Evolutionary conservation across 2,888 invertebrate genomes (phyloP).

Genomic region (Patella caerulea): DNA sequence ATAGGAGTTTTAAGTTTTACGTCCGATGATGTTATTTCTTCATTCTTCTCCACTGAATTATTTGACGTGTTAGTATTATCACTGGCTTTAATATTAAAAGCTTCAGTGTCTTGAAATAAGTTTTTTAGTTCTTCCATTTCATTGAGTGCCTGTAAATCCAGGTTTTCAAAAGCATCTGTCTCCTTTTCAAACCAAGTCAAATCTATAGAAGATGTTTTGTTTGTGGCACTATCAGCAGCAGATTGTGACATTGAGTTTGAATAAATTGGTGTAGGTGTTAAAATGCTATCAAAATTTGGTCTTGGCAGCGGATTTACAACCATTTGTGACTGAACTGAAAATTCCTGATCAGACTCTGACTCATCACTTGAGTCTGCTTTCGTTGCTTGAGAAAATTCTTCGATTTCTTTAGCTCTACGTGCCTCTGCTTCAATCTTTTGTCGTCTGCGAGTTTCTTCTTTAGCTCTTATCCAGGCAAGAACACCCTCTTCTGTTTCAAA

Average conservation of each 20-base stretch:
- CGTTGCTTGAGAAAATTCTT: slow-evolving; percentile 14
- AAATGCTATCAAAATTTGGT: slow-evolving; percentile 17
- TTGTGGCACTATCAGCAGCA: slow-evolving; percentile 13
- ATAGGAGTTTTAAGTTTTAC: neutral
- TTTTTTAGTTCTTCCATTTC: slow-evolving; percentile 61
- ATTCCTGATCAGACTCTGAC: slow-evolving; percentile 24
- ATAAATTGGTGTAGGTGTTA: neutral
- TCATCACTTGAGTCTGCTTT: slow-evolving; percentile 8
- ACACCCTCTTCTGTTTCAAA: slow-evolving; percentile 64
- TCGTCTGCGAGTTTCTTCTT: slow-evolving; percentile 46
- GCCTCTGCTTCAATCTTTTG: slow-evolving; percentile 32
- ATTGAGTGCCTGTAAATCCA: slow-evolving; percentile 60
- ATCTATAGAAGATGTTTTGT: slow-evolving; percentile 44
- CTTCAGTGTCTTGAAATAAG: slow-evolving; percentile 39
- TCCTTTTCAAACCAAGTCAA: slow-evolving; percentile 60
- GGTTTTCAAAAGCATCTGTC: slow-evolving; percentile 61
- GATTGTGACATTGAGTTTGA: slow-evolving; percentile 11
- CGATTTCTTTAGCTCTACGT: slow-evolving; percentile 23
- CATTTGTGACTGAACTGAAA: slow-evolving; percentile 21
- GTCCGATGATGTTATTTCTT: neutral
- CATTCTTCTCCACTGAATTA: slow-evolving; percentile 9
- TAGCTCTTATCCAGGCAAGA: slow-evolving; percentile 59
- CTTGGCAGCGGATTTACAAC: slow-evolving; percentile 25
- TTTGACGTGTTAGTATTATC: slow-evolving; percentile 19
- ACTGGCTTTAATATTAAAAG: slow-evolving; percentile 18